Conservation (phyloP, 2,797 vertebrate genomes). For the Xiphorhynchus erythropygius region DNA sequence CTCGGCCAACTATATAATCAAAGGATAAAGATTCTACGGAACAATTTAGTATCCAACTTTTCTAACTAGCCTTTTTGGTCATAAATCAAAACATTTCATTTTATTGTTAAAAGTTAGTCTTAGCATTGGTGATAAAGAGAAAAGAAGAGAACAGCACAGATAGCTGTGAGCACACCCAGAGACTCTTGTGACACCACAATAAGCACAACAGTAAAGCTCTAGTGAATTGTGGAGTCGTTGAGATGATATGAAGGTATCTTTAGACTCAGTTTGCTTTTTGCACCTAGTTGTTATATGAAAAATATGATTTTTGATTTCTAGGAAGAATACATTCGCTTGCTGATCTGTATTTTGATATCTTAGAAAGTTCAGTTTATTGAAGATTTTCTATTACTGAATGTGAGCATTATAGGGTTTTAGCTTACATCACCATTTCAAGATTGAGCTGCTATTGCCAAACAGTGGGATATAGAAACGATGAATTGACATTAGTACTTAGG, state of each 20-base stretch:
- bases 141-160: background rate
- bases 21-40: slow-evolving; percentile 47
- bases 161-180: background rate
- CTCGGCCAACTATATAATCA: slow-evolving; percentile 45
- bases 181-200: background rate
- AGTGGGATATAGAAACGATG: background rate
- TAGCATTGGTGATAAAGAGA: background rate
- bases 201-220: background rate
- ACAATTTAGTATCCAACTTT: slow-evolving; percentile 32
- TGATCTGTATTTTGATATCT: slow-evolving; percentile 10
- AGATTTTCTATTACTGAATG: slow-evolving; percentile 1
- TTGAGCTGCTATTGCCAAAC: background rate
- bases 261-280: background rate
- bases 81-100: slow-evolving; percentile 59
- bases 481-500: background rate
- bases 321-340: background rate
- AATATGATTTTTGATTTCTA: background rate
- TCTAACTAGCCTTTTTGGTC: slow-evolving; percentile 13
- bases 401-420: background rate
- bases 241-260: background rate
- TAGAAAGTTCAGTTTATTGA: slow-evolving; percentile 20
- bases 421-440: background rate
- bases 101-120: slow-evolving; percentile 30
- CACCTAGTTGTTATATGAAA: background rate
- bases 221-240: background rate